Evolutionary conservation across 2,797 vertebrate species (phyloP), one percentile per base, ranked within the genome.

Genomic region (Leucoraja ocellata): DNA sequence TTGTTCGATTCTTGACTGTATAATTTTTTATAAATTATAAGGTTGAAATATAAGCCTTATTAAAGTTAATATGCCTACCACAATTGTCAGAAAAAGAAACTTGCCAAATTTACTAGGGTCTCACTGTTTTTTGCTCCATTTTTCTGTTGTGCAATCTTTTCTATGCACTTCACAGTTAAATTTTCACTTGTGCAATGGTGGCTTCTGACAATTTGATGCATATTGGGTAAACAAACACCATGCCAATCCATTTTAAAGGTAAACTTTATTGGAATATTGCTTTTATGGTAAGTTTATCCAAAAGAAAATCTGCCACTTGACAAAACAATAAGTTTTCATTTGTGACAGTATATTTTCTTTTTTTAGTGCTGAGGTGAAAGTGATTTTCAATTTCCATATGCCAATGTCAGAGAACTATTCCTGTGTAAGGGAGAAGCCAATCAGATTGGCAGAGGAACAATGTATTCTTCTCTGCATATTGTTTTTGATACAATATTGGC

Each of bases 11-110:
- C 76, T 71, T 92, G 63, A 88, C n/a, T 76, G 21, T 76, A 76
- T 92, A 74, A 74, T 76, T 10, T 10, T 74, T 92, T 92, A 25
- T 92, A 92, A 92, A 92, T 65, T 92, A 92, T 9, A 76, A 73
- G 73, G 71, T 54, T 92, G 68, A 39, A 9, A 54, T 76, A 39
- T 39, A 25, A 14, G 21, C 63, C 32, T 71, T 39, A 92, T 76
- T 58, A 74, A 58, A 92, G 71, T 74, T 74, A 91, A 91, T 76
- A 91, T 16, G 32, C 23, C 71, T 58, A 58, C 39, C 18, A 36
- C 46, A 92, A 92, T 91, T 91, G 71, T 91, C 90, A 91, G 68
- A 91, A 71, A 88, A 78, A 71, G 25, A 73, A 91, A 74, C 21
- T 71, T 46, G 46, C 90, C 16, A 54, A 74, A 73, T 91, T 91